phyloP scores from a whole-genome alignment of 2,113 vertebrate genomes.

The Gulo gulo region DNA sequence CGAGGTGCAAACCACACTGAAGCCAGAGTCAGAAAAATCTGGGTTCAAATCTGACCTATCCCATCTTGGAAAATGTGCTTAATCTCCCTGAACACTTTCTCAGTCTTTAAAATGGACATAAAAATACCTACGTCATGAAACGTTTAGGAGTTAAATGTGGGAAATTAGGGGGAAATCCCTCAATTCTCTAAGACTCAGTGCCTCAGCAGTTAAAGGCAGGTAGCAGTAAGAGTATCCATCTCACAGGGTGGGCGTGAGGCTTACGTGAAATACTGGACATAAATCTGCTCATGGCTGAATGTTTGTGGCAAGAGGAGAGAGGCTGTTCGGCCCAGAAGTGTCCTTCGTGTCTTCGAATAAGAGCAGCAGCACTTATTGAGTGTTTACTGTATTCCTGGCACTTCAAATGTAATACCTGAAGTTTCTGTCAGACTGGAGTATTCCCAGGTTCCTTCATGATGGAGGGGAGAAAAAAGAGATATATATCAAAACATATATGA shows the following conservation, averaged over 20 bases:
- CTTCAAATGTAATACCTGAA: background rate
- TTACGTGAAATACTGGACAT: background rate
- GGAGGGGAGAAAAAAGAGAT: background rate
- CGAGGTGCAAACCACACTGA: background rate
- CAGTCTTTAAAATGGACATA: background rate
- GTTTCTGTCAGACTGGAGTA: background rate
- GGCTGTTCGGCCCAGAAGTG: background rate
- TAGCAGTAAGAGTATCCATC: background rate
- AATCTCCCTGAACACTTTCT: background rate
- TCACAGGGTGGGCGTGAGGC: background rate
- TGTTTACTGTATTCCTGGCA: background rate
- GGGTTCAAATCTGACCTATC: background rate
- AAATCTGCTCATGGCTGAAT: background rate
- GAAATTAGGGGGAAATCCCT: background rate
- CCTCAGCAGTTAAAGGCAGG: background rate
- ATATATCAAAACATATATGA: background rate
- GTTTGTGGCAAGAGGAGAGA: background rate
- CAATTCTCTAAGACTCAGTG: background rate
- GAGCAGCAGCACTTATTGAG: background rate
- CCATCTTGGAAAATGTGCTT: background rate
- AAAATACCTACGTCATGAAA: background rate
- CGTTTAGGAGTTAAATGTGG: background rate
- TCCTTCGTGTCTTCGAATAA: background rate
- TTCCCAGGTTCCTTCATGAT: background rate
- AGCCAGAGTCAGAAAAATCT: background rate